Conservation (phyloP, 2,888 invertebrate genomes). For the Tetragnatha montana region DNA sequence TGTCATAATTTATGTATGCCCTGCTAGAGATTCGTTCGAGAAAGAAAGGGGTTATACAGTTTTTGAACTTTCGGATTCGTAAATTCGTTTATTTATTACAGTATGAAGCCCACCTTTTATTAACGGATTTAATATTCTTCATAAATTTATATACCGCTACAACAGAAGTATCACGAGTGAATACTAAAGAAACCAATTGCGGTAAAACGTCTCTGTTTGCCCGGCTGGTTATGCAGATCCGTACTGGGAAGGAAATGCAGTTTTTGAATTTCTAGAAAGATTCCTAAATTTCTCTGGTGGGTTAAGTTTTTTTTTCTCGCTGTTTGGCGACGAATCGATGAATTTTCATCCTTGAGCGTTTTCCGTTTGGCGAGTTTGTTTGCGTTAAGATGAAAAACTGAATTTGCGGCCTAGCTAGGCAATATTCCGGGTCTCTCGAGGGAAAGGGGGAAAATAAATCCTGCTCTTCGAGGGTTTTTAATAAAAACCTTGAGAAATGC, state of each 20-base stretch:
- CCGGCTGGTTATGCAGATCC: background rate
- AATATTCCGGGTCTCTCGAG: background rate
- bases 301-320: background rate
- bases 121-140: no score
- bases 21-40: no score
- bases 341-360: constrained; percentile 7
- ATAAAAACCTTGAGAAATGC: background rate
- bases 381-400: background rate
- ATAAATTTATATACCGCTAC: no score
- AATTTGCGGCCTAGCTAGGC: background rate
- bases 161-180: no score
- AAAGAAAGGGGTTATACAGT: no score
- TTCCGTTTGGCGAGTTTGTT: constrained; percentile 5
- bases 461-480: background rate
- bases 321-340: constrained; percentile 3
- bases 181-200: background rate
- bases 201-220: background rate
- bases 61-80: no score
- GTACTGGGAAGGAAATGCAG: background rate
- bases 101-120: no score
- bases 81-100: no score
- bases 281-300: constrained; percentile 18
- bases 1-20: no score
- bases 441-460: background rate
- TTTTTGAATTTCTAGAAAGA: constrained; percentile 18